Evolutionary conservation across 2,888 invertebrate genomes (phyloP), one percentile per base, ranked within the genome.

Genomic region (Neoscelio sp.): DNA sequence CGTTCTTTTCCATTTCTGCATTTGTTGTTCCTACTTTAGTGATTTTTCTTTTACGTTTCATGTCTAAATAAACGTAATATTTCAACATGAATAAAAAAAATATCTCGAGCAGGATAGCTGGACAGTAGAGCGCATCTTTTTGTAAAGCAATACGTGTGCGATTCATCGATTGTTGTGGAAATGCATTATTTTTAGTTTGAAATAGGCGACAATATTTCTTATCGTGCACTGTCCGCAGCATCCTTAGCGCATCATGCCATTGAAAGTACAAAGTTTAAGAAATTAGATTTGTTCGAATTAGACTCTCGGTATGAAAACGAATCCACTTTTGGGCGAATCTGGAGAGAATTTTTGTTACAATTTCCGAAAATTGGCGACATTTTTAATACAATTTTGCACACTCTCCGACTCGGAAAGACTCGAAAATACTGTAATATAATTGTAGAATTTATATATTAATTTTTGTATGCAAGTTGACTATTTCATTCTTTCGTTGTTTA

Each of bases 261-360:
- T 60, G 70, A 70, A 70, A 70, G 70, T 70, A 70, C 70, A 70
- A 70, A 70, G 60, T 70, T 60, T 48, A 17, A 67, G 10, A 17
- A 58, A 50, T 50, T 33, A 40, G 13, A 18, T 38, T 30, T 60
- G 50, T 35, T 68, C 40, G 20, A 33, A 50, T 50, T 58, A 68
- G 50, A 28, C 28, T 50, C 40, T 46, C 38, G 46, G 35, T 2
- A n/a, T 20, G 30, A 52, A n/a, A 52, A 65, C 20, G n/a, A 67
- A 38, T 33, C 33, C 13, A 38, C 38, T 38, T 33, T 20, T 52
- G 38, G 12, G 23, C n/a, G n/a, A n/a, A n/a, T n/a, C n/a, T n/a
- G n/a, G n/a, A n/a, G n/a, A n/a, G n/a, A n/a, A n/a, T n/a, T n/a
- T n/a, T n/a, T n/a, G n/a, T n/a, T n/a, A n/a, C n/a, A n/a, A n/a